phyloP scores from a whole-genome alignment of 2,113 vertebrate species.

The Hemichromis elongatus region DNA sequence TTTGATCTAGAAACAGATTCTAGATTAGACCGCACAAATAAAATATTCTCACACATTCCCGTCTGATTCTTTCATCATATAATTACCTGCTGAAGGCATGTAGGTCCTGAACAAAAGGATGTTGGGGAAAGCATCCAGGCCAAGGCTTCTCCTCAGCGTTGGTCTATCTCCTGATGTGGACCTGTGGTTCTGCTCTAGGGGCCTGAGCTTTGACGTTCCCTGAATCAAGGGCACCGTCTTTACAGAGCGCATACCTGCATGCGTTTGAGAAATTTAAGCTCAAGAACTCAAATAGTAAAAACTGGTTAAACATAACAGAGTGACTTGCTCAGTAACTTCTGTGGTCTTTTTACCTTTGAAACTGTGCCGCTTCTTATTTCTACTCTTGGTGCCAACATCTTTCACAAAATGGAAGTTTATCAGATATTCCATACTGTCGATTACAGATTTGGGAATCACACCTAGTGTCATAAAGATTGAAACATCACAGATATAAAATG shows the following conservation, averaged over 20 bases:
- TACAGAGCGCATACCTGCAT: background rate
- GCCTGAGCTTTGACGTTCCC: background rate
- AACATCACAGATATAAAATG: background rate
- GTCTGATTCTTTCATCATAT: background rate
- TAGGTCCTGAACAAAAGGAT: constrained; percentile 75
- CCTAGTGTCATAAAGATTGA: constrained; percentile 56
- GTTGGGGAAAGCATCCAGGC: constrained; percentile 79
- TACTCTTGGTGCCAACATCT: constrained; percentile 57
- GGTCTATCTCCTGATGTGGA: constrained; percentile 75
- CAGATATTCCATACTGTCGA: constrained; percentile 81
- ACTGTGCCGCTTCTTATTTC: constrained; percentile 69
- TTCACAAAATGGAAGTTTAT: constrained; percentile 62
- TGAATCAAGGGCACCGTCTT: constrained; percentile 69
- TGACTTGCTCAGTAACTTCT: background rate
- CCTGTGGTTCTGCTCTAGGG: background rate
- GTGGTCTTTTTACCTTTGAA: constrained; percentile 74
- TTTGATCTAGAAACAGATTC: background rate
- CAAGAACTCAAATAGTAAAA: background rate
- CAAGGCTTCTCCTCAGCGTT: constrained; percentile 76
- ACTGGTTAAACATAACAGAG: background rate
- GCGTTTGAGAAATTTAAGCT: background rate
- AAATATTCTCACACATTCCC: rapidly evolving
- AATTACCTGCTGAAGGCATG: constrained; percentile 75
- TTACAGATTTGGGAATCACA: constrained; percentile 78
- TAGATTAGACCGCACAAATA: background rate